Evolutionary conservation across 1,140 invertebrate genomes (phyloP), one percentile per base, ranked within the genome.

Genomic region (Physella acuta): DNA sequence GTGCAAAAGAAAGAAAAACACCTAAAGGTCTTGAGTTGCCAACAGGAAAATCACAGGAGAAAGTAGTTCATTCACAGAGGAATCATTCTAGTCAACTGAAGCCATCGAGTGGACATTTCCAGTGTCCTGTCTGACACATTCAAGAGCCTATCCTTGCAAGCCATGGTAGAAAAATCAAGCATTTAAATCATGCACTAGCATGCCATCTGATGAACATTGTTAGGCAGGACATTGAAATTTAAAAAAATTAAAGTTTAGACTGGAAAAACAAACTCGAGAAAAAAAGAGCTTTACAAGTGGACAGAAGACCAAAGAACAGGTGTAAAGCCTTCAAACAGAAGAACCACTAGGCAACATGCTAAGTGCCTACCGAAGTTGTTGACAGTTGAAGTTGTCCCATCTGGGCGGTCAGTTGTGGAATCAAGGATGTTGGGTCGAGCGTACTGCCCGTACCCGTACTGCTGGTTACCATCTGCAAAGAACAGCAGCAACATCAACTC

Each of bases 351-450:
- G 59, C 59, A 36, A 64, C 62, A 64, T 64, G 62, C 62, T 51
- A 14, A 39, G 36, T 64, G 66, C 66, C 66, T 68, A 68, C 66
- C 66, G 66, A 68, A 26, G 66, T 68, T 28, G 36, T 49, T 16
- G 66, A 68, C 4, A 68, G 56, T 34, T 68, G 66, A 30, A 68
- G 66, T 39, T 68, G 66, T 49, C 66, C 66, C 66, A 68, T 68
- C 66, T 68, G 66, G 39, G 55, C 39, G 0, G 66, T 60, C 66
- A 68, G 56, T 28, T 68, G 66, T 31, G 66, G 66, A 58, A 68
- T 58, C 66, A 68, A 30, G 34, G 66, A 68, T 14, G 66, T 2
- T 33, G 55, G 66, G 39, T 68, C 66, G 30, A 68, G 66, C 26
- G 66, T 31, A 60, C 66, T 60, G 26, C 66, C 56, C 31, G 66